phyloP scores from a whole-genome alignment of 2,113 vertebrate species.

The Danio rerio region GRCz12tu NC_133198.1:36067001-36067500 shows the following conservation, averaged over 20 bases:
- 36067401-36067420: conserved; percentile 21
- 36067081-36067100: too few species aligned
- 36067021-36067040: too few species aligned
- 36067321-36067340: conserved; percentile 7
- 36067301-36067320: conserved; percentile 2
- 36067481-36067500: conserved; percentile 42
- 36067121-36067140: too few species aligned
- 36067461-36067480: conserved; percentile 30
- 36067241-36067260: neutral
- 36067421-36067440: conserved; percentile 14
- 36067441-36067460: conserved; percentile 39
- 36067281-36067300: conserved; percentile 5
- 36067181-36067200: neutral
- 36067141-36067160: too few species aligned
- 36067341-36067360: neutral
- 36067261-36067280: neutral
- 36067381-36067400: conserved; percentile 27
- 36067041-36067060: too few species aligned
- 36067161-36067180: neutral
- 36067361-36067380: conserved; percentile 6
- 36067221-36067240: neutral
- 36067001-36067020: too few species aligned
- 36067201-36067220: neutral
- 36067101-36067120: too few species aligned
- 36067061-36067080: too few species aligned